phyloP scores from a whole-genome alignment of 2,888 invertebrate species.

The Chydorus sphaericus region DNA sequence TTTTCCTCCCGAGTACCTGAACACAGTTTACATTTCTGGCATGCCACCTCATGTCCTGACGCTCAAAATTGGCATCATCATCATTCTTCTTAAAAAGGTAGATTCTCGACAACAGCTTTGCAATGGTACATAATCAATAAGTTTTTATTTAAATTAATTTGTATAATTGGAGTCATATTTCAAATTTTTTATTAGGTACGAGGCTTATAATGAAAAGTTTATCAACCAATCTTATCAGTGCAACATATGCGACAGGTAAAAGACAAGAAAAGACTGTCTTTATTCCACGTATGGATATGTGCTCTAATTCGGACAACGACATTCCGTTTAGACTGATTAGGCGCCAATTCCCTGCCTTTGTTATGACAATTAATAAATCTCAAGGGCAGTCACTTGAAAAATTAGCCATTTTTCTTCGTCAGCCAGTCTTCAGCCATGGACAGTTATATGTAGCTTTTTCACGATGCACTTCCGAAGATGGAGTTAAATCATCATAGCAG shows the following conservation, averaged over 20 bases:
- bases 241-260: conserved; percentile 13
- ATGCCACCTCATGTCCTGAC: conserved; percentile 17
- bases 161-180: no score
- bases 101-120: conserved; percentile 18
- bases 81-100: conserved; percentile 20
- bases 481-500: no score
- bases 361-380: neutral
- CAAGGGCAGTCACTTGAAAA: neutral
- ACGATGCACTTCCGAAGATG: neutral
- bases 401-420: neutral
- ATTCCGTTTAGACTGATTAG: neutral
- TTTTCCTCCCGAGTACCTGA: conserved; percentile 18
- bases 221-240: conserved; percentile 10
- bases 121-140: no score
- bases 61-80: conserved; percentile 18
- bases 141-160: no score
- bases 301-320: conserved; percentile 3
- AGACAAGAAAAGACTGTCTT: conserved; percentile 16
- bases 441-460: neutral
- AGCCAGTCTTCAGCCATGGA: neutral
- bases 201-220: conserved; percentile 17
- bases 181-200: no score
- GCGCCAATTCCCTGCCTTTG: neutral
- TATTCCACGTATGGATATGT: conserved; percentile 18
- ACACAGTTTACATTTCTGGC: conserved; percentile 18